phyloP scores from a whole-genome alignment of 1,140 invertebrate genomes.

The Drosophila parabipectinata region DNA sequence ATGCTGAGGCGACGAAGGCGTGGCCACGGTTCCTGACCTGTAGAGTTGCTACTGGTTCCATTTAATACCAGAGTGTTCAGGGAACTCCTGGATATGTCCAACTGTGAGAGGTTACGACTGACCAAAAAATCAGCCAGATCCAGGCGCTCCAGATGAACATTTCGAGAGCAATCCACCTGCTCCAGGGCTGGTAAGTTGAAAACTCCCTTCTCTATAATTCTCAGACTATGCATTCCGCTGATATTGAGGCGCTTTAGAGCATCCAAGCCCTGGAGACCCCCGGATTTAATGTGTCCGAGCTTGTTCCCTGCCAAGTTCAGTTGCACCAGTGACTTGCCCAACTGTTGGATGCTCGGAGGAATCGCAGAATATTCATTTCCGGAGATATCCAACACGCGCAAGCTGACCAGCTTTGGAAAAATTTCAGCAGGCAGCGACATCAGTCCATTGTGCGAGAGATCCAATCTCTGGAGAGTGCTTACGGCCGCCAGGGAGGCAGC shows the following conservation, averaged over 20 bases:
- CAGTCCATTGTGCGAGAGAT: constrained; percentile 86
- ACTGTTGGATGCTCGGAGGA: constrained; percentile 85
- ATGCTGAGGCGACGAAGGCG: constrained; percentile 85
- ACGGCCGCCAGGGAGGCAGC: constrained; percentile 86
- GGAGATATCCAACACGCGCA: constrained; percentile 86
- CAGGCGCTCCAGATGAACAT: constrained; percentile 63
- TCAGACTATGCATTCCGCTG: constrained; percentile 85
- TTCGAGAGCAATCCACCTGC: constrained; percentile 63
- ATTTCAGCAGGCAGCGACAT: constrained; percentile 84
- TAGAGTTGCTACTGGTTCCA: constrained; percentile 6
- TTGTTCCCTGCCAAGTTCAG: constrained; percentile 86
- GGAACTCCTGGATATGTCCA: constrained; percentile 84
- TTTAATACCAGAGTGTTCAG: constrained; percentile 83
- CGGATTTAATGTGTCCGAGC: constrained; percentile 85
- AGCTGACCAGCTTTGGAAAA: constrained; percentile 83
- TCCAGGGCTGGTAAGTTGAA: constrained; percentile 83
- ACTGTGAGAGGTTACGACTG: constrained; percentile 59
- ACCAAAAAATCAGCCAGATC: constrained; percentile 53
- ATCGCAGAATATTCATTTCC: constrained; percentile 86
- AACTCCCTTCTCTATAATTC: constrained; percentile 84
- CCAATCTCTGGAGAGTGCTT: constrained; percentile 84
- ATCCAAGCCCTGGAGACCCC: constrained; percentile 86
- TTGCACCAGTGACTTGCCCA: constrained; percentile 85
- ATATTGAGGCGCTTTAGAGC: constrained; percentile 86
- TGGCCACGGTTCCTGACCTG: constrained; percentile 45